Evolutionary conservation across 1,140 invertebrate genomes (phyloP).

Genomic region (Philotrypesis tridentata): DNA sequence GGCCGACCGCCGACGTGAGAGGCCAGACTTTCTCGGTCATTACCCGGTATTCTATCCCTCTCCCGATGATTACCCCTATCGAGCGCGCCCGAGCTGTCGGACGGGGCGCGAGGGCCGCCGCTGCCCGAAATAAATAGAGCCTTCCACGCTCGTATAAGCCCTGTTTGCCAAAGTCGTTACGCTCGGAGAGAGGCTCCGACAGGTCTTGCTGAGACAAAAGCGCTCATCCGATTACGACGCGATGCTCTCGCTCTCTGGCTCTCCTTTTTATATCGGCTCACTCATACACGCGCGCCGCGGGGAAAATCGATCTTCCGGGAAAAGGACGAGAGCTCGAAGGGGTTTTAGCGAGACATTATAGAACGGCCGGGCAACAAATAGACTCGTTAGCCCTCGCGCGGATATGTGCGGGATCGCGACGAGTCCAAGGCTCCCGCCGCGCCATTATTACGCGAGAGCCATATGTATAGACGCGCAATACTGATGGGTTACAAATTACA

Average conservation of each 20-base stretch:
- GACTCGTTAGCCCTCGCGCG: too few relatives aligned
- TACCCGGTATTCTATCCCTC: conserved; percentile 31
- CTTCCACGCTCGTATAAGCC: conserved; percentile 38
- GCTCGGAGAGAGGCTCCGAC: conserved; percentile 31
- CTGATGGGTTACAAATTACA: background rate
- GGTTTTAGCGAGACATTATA: too few relatives aligned
- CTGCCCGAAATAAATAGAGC: conserved; percentile 58
- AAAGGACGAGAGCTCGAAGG: background rate
- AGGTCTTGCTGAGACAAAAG: conserved; percentile 33
- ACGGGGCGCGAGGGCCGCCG: background rate
- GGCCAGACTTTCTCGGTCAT: conserved; percentile 30
- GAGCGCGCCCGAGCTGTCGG: too few relatives aligned
- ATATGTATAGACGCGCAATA: background rate
- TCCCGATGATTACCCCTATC: conserved; percentile 63
- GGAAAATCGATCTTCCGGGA: background rate
- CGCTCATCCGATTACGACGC: background rate
- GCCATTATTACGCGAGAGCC: too few relatives aligned
- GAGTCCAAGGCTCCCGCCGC: too few relatives aligned
- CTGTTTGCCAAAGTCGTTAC: conserved; percentile 57
- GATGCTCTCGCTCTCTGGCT: background rate
- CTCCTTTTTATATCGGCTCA: conserved; percentile 21
- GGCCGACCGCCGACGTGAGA: conserved; percentile 34
- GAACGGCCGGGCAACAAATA: too few relatives aligned
- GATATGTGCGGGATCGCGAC: background rate
- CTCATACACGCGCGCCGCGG: conserved; percentile 4